Base-by-base conservation (phyloP, 1,140 invertebrate species). In the Mercenaria mercenaria region DNA sequence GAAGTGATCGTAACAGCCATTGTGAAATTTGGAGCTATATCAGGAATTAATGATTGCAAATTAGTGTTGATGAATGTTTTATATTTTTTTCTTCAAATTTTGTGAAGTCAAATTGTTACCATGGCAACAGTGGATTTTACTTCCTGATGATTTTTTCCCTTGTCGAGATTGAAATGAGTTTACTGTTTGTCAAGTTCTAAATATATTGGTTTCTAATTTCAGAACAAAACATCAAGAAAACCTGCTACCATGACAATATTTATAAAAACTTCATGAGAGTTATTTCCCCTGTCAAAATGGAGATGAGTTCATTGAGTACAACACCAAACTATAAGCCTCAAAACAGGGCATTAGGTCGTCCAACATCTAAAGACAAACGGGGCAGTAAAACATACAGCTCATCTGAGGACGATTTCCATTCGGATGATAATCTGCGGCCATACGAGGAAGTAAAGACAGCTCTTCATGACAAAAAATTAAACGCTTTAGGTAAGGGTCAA, bases 371-470 rank as follows among this genome's bases (percentile, higher is more conserved):
- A 76, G 93, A 94, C 41, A 93, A 92, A 77, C 79, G 92, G 26
- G 91, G 93, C 18, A 94, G 94, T 79, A 93, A 93, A 81, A 93
- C 91, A 0, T 93, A 93, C 80, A 94, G 93, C 81, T 94, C 93
- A 74, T 94, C 93, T 39, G 93, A 95, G 59, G 94, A 95, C n/a
- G 93, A 93, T 13, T 93, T 94, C 47, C 93, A 95, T 69, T 95
- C 94, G 0, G 94, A 95, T 79, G 94, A 95, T 80, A 95, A 95
- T 77, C 91, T 95, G 32, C 91, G 94, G 76, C 94, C 94, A 59
- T 95, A 95, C 80, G 94, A 95, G 64, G 94, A 94, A 88, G 94
- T 95, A 47, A 95, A 95, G 87, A 91, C 93, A 23, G 94, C 94
- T 13, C 93, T 94, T 79, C 93, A 95, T 83, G 93, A 95, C 85